These are phyloP conservation scores for Pentalonia nigronervosa DNA, from an alignment of 1,140 invertebrate genomes.

Conservation along the genomic window DNA sequence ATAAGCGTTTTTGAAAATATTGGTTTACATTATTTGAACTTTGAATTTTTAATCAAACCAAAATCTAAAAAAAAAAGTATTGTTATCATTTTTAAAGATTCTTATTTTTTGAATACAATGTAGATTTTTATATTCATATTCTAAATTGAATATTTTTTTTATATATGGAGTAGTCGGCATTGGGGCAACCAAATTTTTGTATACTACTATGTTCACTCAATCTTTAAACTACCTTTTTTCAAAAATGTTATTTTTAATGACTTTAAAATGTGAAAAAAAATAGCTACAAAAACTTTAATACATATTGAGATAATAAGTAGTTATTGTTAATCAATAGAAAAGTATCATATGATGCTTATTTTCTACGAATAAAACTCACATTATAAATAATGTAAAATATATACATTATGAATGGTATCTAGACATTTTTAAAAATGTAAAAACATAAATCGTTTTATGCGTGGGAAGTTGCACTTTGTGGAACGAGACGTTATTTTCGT, in stretches of 20 bases:
- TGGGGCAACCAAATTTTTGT: background rate
- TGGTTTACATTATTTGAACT: too few species aligned
- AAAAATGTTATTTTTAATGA: background rate
- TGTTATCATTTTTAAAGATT: too few species aligned
- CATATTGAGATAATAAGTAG: background rate
- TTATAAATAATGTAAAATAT: background rate
- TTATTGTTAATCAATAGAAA: background rate
- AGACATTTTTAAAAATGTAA: background rate
- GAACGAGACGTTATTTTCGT: background rate
- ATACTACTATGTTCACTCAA: background rate
- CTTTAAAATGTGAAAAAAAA: background rate
- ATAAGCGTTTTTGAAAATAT: too few species aligned
- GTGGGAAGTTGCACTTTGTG: background rate
- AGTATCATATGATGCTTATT: background rate
- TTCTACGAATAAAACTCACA: background rate
- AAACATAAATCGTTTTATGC: background rate
- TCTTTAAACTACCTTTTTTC: too few species aligned
- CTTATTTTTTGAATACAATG: background rate
- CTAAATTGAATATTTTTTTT: background rate
- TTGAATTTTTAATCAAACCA: too few species aligned
- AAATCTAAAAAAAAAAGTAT: too few species aligned
- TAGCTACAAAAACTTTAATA: background rate
- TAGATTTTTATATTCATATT: background rate
- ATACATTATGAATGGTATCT: background rate
- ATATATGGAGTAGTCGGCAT: too few species aligned